phyloP scores from a whole-genome alignment of 2,797 vertebrate genomes.

The Apogon talboti region DNA sequence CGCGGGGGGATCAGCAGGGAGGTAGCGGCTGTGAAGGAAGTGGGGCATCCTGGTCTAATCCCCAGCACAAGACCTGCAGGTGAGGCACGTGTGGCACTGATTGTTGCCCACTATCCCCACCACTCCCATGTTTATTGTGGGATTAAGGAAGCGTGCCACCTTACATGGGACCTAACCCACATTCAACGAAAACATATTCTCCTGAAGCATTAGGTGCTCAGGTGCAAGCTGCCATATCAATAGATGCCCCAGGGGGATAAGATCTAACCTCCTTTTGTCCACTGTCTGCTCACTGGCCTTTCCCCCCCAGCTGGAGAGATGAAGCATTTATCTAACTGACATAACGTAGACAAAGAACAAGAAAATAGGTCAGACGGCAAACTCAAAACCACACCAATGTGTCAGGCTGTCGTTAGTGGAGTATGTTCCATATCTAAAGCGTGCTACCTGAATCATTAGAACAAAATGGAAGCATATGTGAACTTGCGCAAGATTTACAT shows the following conservation, averaged over 20 bases:
- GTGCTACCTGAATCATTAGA: slow-evolving; percentile 5
- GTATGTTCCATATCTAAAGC: slow-evolving; percentile 31
- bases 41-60: slow-evolving; percentile 56
- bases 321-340: slow-evolving; percentile 84
- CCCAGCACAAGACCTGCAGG: slow-evolving; percentile 60
- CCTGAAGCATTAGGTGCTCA: slow-evolving; percentile 81
- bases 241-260: slow-evolving; percentile 79
- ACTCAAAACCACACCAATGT: slow-evolving; percentile 36
- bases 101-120: slow-evolving; percentile 13
- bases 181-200: slow-evolving; percentile 79
- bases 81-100: slow-evolving; percentile 61
- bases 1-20: slow-evolving; percentile 16
- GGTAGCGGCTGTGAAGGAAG: slow-evolving; percentile 25
- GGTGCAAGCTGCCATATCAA: slow-evolving; percentile 82
- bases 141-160: slow-evolving; percentile 69
- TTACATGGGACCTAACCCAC: slow-evolving; percentile 75
- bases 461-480: slow-evolving; percentile 6
- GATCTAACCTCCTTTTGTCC: slow-evolving; percentile 88
- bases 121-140: slow-evolving; percentile 49
- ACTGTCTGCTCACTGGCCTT: slow-evolving; percentile 46
- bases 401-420: slow-evolving; percentile 19
- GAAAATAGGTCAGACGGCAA: slow-evolving; percentile 74
- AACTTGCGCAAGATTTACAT: slow-evolving; percentile 39
- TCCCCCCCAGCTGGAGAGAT: slow-evolving; percentile 23
- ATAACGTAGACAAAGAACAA: slow-evolving; percentile 64